Conservation (phyloP, 2,888 invertebrate species). For the Mamestra brassicae region DNA sequence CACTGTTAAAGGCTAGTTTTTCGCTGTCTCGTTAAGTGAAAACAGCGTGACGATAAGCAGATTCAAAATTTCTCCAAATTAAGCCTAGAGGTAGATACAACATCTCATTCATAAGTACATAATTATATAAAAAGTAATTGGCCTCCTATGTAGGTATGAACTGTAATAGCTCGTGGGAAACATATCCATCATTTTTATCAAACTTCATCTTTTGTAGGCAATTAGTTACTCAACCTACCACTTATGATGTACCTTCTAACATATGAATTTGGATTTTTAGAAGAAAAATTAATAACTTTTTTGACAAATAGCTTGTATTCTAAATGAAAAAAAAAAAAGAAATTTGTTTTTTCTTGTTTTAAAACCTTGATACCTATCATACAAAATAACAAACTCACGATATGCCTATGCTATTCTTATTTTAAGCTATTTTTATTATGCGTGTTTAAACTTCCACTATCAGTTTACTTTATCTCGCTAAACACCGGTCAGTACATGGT, state of each 20-base stretch:
- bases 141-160: slow-evolving; percentile 43
- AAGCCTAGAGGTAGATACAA: slow-evolving; percentile 27
- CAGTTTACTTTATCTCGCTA: neutral
- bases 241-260: slow-evolving; percentile 29
- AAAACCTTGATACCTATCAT: no score
- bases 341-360: no score
- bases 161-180: slow-evolving; percentile 60
- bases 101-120: slow-evolving; percentile 35
- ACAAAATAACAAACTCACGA: no score
- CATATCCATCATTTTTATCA: slow-evolving; percentile 60
- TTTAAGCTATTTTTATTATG: neutral
- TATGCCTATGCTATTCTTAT: neutral
- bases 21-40: slow-evolving; percentile 2
- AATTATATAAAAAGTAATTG: slow-evolving; percentile 62
- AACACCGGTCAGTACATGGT: neutral
- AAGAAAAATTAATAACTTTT: slow-evolving; percentile 15
- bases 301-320: no score
- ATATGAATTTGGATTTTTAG: slow-evolving; percentile 28
- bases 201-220: slow-evolving; percentile 62
- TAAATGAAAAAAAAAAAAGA: no score
- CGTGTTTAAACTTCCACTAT: neutral
- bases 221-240: slow-evolving; percentile 60
- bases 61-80: slow-evolving; percentile 47
- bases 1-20: neutral
- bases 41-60: slow-evolving; percentile 24